These are phyloP conservation scores for Dolichoris vasculosae DNA, from an alignment of 1,140 invertebrate genomes.

Conservation along the genomic window DNA sequence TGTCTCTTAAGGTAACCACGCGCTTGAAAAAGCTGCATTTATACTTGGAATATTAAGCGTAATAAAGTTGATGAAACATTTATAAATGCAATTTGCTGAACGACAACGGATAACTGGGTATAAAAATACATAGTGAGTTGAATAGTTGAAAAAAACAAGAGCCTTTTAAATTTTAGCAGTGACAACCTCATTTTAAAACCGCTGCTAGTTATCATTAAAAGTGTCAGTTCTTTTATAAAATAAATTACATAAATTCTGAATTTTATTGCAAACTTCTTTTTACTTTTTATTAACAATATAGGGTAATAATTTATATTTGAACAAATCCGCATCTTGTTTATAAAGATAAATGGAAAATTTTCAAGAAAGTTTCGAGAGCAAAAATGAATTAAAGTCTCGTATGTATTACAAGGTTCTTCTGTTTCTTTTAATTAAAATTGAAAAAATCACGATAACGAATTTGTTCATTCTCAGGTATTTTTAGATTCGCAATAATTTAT, in stretches of 20 bases:
- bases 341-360: background rate
- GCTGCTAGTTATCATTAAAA: background rate
- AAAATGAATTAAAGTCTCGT: background rate
- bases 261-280: constrained; percentile 7
- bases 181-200: background rate
- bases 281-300: background rate
- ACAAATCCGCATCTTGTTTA: background rate
- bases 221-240: background rate
- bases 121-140: background rate
- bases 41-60: background rate
- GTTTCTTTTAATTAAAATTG: background rate
- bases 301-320: background rate
- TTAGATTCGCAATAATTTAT: background rate
- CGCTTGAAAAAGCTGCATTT: background rate
- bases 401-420: background rate
- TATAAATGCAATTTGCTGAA: background rate
- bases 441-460: background rate
- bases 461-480: background rate
- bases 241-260: background rate
- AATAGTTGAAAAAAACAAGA: background rate
- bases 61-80: background rate
- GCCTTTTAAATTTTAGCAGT: constrained; percentile 8
- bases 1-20: background rate
- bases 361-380: background rate
- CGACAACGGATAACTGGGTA: background rate